Conservation (phyloP, 2,888 invertebrate genomes). For the Sussaba pulchella region DNA sequence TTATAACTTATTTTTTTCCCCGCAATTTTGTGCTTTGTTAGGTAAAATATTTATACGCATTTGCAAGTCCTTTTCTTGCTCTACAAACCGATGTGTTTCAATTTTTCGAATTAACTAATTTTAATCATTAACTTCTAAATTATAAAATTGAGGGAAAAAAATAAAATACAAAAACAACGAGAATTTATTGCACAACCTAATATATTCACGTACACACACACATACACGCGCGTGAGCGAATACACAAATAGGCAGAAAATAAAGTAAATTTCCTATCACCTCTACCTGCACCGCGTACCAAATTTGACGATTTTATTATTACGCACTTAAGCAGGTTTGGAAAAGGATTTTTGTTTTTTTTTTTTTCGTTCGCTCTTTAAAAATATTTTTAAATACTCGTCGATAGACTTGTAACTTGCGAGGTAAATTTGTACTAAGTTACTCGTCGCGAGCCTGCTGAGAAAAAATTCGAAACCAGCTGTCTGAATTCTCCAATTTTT, state of each 20-base stretch:
- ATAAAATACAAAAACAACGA: not conserved
- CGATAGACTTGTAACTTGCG: not conserved
- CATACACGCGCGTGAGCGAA: slow-evolving; percentile 2
- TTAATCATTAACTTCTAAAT: no score
- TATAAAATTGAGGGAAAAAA: no score
- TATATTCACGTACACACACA: slow-evolving; percentile 19
- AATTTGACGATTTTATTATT: slow-evolving; percentile 12
- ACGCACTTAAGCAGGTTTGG: not conserved
- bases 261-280: not conserved
- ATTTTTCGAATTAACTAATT: no score
- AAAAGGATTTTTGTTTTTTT: not conserved
- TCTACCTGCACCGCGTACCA: slow-evolving; percentile 7
- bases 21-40: no score
- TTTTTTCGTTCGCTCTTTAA: no score
- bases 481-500: no score
- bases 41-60: no score
- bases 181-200: not conserved
- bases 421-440: not conserved
- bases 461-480: slow-evolving; percentile 7
- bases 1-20: no score
- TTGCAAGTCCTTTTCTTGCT: no score
- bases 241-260: slow-evolving; percentile 18
- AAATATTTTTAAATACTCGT: not conserved
- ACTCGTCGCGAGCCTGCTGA: not conserved
- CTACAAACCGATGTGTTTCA: no score